phyloP scores from a whole-genome alignment of 2,113 vertebrate species.

The Thamnophis sirtalis region DNA sequence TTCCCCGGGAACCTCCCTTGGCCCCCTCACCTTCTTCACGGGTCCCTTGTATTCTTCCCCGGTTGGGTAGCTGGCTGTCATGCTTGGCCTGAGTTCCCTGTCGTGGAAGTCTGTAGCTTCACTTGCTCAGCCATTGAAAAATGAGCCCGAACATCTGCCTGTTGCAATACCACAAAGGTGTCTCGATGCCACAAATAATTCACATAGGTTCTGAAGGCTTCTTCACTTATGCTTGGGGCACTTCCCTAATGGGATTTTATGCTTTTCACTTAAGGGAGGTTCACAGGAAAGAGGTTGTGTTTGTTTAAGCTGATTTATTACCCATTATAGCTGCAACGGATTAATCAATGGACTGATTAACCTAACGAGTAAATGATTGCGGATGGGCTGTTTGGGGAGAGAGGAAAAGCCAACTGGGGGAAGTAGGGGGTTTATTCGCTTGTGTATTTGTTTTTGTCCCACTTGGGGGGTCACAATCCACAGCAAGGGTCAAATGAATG shows the following conservation, averaged over 20 bases:
- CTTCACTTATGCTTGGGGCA: background rate
- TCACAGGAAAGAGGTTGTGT: background rate
- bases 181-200: background rate
- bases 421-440: background rate
- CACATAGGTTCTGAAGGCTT: background rate
- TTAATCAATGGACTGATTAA: background rate
- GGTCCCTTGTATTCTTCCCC: background rate
- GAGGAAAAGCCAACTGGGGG: background rate
- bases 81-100: background rate
- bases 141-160: background rate
- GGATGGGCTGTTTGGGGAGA: background rate
- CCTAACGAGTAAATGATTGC: background rate
- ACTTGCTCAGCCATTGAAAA: background rate
- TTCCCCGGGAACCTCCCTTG: background rate
- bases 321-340: background rate
- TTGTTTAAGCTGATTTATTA: background rate
- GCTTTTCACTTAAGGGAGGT: background rate
- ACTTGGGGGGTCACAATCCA: background rate
- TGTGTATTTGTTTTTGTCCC: background rate
- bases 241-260: background rate
- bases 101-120: background rate
- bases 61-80: background rate
- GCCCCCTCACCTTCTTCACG: background rate
- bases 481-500: background rate
- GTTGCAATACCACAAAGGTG: background rate